These are phyloP conservation scores for Ernsta delagoae DNA, from an alignment of 2,888 invertebrate species.

Conservation along the genomic window DNA sequence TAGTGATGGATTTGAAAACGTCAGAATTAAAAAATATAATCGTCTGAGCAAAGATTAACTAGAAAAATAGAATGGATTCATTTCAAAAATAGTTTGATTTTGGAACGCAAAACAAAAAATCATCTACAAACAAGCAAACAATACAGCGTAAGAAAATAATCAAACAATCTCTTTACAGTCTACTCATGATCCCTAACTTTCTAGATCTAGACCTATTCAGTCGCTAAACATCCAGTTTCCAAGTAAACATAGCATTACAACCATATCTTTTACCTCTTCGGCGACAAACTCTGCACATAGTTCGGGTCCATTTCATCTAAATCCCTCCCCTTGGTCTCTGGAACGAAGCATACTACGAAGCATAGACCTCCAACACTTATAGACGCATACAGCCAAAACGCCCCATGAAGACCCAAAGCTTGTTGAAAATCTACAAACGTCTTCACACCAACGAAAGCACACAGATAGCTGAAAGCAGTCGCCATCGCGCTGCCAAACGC, in stretches of 20 bases:
- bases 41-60: background rate
- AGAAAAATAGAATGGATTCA: background rate
- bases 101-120: background rate
- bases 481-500: slow-evolving; percentile 95
- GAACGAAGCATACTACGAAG: slow-evolving; percentile 94
- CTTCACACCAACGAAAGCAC: slow-evolving; percentile 94
- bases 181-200: slow-evolving; percentile 1
- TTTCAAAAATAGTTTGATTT: slow-evolving; percentile 6
- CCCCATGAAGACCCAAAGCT: slow-evolving; percentile 90
- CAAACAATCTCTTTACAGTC: background rate
- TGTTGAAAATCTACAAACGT: slow-evolving; percentile 93
- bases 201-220: slow-evolving; percentile 20
- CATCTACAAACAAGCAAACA: background rate
- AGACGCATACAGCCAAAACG: slow-evolving; percentile 95
- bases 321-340: slow-evolving; percentile 96
- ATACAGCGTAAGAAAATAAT: background rate
- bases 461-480: slow-evolving; percentile 93
- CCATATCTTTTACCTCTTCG: slow-evolving; percentile 65
- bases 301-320: slow-evolving; percentile 94
- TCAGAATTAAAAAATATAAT: background rate
- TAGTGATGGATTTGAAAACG: background rate
- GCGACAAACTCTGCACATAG: slow-evolving; percentile 81
- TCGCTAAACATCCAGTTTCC: slow-evolving; percentile 41
- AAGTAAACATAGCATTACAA: slow-evolving; percentile 44
- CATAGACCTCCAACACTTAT: slow-evolving; percentile 92